These are phyloP conservation scores for Drosophila tropicalis DNA, from an alignment of 1,140 invertebrate species.

Conservation along the genomic window DNA sequence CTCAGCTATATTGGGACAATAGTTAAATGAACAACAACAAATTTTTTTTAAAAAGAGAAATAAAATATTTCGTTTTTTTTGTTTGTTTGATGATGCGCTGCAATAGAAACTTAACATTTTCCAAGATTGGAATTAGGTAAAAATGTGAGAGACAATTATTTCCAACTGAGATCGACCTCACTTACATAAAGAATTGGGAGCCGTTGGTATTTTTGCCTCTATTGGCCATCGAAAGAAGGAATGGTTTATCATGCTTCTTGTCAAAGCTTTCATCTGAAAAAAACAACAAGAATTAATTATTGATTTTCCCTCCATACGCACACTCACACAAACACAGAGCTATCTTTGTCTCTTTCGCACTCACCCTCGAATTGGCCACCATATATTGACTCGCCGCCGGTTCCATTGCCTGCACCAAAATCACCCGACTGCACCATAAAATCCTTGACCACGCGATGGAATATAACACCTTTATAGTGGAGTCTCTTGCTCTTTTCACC, in stretches of 20 bases:
- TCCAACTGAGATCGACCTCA: constrained; percentile 71
- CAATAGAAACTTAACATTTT: constrained; percentile 50
- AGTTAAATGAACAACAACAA: constrained; percentile 80
- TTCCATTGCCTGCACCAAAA: constrained; percentile 95
- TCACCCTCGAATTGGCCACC: constrained; percentile 94
- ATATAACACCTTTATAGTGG: constrained; percentile 91
- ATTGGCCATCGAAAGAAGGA: constrained; percentile 98
- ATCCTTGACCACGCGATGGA: constrained; percentile 96
- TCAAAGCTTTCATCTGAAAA: constrained; percentile 94
- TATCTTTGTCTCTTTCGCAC: constrained; percentile 7
- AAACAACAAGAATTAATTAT: constrained; percentile 33
- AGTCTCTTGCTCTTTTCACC: constrained; percentile 92
- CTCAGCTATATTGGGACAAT: constrained; percentile 64
- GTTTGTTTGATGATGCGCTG: constrained; percentile 31
- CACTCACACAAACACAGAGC: constrained; percentile 13
- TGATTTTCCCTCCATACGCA: constrained; percentile 42
- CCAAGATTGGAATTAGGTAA: constrained; percentile 16
- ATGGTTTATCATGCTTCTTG: constrained; percentile 93
- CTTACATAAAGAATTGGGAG: constrained; percentile 98
- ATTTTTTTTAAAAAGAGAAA: constrained; percentile 83
- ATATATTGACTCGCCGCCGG: constrained; percentile 95
- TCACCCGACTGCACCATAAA: constrained; percentile 96
- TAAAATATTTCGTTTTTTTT: constrained; percentile 30
- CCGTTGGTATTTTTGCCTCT: constrained; percentile 98
- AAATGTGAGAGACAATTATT: constrained; percentile 1